Conservation (phyloP, 2,888 invertebrate species). For the Uropetala carovei region DNA sequence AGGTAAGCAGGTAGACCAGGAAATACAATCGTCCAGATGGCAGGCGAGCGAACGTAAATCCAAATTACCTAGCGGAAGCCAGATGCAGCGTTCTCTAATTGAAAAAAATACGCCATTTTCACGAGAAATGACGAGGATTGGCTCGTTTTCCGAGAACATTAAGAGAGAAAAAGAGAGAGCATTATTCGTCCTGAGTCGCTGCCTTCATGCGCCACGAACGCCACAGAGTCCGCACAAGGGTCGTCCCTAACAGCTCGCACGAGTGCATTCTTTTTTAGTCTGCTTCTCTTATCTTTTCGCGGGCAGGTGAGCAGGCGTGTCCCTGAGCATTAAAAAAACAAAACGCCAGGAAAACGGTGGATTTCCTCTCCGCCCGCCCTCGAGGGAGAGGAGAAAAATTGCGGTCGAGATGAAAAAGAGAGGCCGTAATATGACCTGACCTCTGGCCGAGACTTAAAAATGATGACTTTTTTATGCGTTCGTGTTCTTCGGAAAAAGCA, state of each 20-base stretch:
- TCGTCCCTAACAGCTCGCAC: not conserved
- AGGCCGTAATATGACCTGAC: conserved; percentile 6
- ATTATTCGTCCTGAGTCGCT: not conserved
- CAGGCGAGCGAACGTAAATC: not conserved
- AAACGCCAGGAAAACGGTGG: not conserved
- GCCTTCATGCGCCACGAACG: not conserved
- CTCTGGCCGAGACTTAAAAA: not conserved
- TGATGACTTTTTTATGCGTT: not conserved
- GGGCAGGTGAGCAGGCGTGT: not conserved
- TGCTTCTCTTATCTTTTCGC: not conserved
- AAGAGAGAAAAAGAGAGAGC: not conserved
- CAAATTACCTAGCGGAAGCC: not conserved
- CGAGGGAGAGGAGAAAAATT: not conserved
- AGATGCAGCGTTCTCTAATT: not conserved
- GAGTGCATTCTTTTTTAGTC: not conserved
- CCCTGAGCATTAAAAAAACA: not conserved
- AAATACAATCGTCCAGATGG: not conserved
- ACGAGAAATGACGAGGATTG: not conserved
- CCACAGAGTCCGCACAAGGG: not conserved
- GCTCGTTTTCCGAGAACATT: not conserved
- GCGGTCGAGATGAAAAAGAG: not conserved
- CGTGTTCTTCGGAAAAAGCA: not conserved
- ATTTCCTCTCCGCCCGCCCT: not conserved
- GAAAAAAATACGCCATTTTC: not conserved
- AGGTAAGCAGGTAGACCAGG: not conserved